phyloP scores from a whole-genome alignment of 1,140 invertebrate genomes.

The Branchinecta lindahli region DNA sequence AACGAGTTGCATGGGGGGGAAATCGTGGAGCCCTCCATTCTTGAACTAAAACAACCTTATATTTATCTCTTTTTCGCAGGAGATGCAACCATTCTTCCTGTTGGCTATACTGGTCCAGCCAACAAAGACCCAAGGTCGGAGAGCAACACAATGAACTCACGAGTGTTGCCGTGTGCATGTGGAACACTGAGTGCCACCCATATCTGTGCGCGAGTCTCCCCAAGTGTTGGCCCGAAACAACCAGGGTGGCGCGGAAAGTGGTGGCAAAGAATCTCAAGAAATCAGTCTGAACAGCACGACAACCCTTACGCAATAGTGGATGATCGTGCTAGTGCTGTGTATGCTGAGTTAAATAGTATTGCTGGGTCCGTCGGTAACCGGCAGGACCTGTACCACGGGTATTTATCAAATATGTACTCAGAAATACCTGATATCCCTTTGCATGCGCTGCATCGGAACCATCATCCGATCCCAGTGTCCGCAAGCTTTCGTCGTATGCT shows the following conservation, averaged over 20 bases:
- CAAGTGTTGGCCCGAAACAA: conserved; percentile 19
- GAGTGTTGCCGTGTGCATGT: background rate
- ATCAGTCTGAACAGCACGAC: conserved; percentile 25
- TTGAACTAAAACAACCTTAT: no score
- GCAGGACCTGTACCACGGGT: conserved; percentile 16
- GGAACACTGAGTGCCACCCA: background rate
- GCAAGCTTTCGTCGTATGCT: conserved; percentile 21
- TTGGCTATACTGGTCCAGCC: conserved; percentile 15
- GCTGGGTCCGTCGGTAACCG: conserved; percentile 16
- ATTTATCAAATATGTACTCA: conserved; percentile 27
- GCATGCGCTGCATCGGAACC: background rate
- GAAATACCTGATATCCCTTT: conserved; percentile 25
- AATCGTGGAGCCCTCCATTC: no score
- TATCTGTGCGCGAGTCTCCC: conserved; percentile 12
- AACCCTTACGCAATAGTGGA: conserved; percentile 18
- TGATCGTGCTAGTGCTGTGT: conserved; percentile 25
- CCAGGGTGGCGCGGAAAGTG: background rate
- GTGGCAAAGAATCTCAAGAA: conserved; percentile 16
- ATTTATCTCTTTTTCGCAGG: conserved; percentile 12
- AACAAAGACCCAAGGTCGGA: conserved; percentile 10
- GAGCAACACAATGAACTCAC: conserved; percentile 10
- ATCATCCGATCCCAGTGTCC: conserved; percentile 13
- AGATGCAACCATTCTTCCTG: conserved; percentile 14
- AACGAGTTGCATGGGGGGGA: no score
- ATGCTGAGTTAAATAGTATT: conserved; percentile 26